Evolutionary conservation across 2,888 invertebrate species (phyloP).

Genomic region (Apamea crenata): DNA sequence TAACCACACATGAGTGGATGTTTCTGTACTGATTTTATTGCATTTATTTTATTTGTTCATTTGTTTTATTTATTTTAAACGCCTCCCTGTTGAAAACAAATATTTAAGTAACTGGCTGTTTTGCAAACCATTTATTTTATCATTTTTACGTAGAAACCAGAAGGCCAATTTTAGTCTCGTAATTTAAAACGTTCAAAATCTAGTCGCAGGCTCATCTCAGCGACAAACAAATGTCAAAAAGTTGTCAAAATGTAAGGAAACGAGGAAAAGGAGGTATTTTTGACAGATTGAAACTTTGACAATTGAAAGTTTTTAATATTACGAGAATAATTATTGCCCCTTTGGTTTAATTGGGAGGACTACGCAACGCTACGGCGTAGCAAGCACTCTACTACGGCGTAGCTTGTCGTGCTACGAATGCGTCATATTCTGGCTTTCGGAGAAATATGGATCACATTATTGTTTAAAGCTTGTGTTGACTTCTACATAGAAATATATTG

Average conservation of each 20-base stretch:
- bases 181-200: too few species aligned
- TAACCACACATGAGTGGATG: background rate
- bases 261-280: too few species aligned
- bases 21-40: constrained; percentile 25
- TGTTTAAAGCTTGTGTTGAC: background rate
- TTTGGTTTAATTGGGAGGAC: background rate
- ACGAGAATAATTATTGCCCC: too few species aligned
- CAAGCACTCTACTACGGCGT: constrained; percentile 12
- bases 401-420: background rate
- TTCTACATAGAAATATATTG: background rate
- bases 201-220: too few species aligned
- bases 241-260: too few species aligned
- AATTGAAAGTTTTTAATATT: too few species aligned
- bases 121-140: background rate
- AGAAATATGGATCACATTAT: background rate
- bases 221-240: too few species aligned
- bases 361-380: constrained; percentile 24
- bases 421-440: background rate
- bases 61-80: background rate
- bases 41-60: constrained; percentile 11
- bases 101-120: background rate
- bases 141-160: too few species aligned
- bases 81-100: background rate
- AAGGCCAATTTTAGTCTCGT: too few species aligned
- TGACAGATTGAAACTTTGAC: too few species aligned